A percentile compares a stretch with the other conserved stretches of the same genome.
Evolutionary conservation across 2,888 invertebrate genomes (phyloP).

Genomic region (Drosophila sordidula): DNA sequence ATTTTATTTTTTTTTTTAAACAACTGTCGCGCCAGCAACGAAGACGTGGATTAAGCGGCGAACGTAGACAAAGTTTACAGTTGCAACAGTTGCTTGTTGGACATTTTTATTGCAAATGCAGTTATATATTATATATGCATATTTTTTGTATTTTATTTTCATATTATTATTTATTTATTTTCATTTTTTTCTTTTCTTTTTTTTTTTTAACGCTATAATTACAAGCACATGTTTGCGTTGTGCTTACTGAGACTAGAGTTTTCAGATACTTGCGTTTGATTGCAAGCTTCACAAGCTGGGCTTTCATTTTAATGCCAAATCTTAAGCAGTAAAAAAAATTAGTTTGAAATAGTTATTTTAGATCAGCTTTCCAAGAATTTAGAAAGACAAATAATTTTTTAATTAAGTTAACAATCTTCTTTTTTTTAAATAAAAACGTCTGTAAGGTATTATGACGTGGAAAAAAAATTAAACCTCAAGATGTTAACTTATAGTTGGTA

Average conservation of each 20-base stretch:
- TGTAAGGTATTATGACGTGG: too few species aligned
- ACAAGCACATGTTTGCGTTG: constrained; percentile 21
- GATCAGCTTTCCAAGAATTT: too few species aligned
- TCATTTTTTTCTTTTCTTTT: not conserved
- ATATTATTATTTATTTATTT: not conserved
- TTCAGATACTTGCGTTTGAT: constrained; percentile 7
- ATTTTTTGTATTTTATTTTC: not conserved
- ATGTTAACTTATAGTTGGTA: not conserved
- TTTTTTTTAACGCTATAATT: constrained; percentile 5
- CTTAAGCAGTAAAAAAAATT: not conserved
- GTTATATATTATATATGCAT: constrained; percentile 1
- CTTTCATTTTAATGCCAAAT: too few species aligned
- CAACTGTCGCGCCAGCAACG: not conserved
- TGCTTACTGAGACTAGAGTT: constrained; percentile 5
- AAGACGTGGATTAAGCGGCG: not conserved
- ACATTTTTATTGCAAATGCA: constrained; percentile 14
- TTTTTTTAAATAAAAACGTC: too few species aligned
- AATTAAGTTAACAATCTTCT: too few species aligned
- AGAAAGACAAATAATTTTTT: too few species aligned
- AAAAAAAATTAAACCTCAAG: too few species aligned
- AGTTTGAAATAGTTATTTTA: too few species aligned
- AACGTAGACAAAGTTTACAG: constrained; percentile 13
- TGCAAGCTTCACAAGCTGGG: not conserved
- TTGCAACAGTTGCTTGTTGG: constrained; percentile 11
- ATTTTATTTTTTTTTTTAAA: too few species aligned